Base-by-base conservation (phyloP, 2,797 vertebrate species). In the Muscicapa comitata region DNA sequence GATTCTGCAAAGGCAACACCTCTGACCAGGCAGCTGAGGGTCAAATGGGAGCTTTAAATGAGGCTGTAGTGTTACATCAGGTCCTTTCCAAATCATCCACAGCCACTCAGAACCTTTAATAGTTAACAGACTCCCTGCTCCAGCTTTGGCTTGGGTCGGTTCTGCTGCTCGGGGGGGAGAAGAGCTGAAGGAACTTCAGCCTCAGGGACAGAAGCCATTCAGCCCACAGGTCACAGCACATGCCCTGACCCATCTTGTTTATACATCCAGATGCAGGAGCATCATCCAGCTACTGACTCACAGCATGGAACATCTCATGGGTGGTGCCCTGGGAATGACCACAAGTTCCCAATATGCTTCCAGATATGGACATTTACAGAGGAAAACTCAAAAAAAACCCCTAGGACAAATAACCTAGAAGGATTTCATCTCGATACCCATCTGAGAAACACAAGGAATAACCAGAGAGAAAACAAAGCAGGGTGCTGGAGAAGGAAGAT, bases 281-380 rank as follows among this genome's bases (percentile, higher is more conserved):
- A 65, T 28, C 11, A 2, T 23, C 75, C 33, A 72, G 43, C 37
- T 17, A 21, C 75, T 29, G 85, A 91, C 43, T 79, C 80, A 57
- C 73, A 58, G 85, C 66, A 38, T 51, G 59, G 66, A 79, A 51
- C 63, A 47, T 42, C 53, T 38, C 40, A 54, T 0, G 8, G 33
- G 47, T 31, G 72, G 42, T 77, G 65, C 33, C 47, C 47, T 20
- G 51, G 17, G 59, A 53, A 70, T 1, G 16, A 73, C 68, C 16
- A 50, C 54, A 75, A 83, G 84, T 24, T 81, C 51, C 80, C 0
- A 0, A 33, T 13, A 12, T 0, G 4, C 48, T 93, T 93, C 90
- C 88, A 95, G 90, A 81, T 73, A 92, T 25, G 54, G 79, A 65
- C 35, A 71, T 83, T 71, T 35, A 62, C 28, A 76, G 84, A 61